Conservation (phyloP, 2,888 invertebrate genomes). For the Dorcus hopei region DNA sequence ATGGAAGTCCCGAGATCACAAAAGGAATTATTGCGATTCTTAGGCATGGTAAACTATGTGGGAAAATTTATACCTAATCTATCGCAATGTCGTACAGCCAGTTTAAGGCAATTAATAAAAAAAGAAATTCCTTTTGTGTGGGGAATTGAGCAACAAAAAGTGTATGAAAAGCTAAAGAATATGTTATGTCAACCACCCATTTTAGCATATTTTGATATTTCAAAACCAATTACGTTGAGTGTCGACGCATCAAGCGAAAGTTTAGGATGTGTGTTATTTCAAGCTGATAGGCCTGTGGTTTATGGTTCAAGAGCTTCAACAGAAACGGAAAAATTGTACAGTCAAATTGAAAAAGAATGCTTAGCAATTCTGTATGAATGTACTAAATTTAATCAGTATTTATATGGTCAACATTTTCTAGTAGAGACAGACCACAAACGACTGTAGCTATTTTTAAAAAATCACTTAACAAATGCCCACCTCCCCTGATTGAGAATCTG, state of each 20-base stretch:
- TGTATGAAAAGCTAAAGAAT: not conserved
- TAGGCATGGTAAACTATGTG: conserved; percentile 19
- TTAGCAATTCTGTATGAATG: not conserved
- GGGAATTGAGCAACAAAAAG: not conserved
- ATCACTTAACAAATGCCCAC: not conserved
- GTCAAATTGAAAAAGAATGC: not conserved
- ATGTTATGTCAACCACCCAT: not conserved
- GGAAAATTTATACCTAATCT: conserved; percentile 18
- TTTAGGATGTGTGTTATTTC: not conserved
- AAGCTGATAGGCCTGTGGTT: not conserved
- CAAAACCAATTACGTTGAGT: not conserved
- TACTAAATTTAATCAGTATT: not conserved
- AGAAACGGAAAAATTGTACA: not conserved
- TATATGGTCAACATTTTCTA: not conserved
- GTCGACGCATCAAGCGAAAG: not conserved
- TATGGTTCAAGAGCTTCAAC: not conserved
- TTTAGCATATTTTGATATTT: not conserved
- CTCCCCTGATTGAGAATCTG: not conserved
- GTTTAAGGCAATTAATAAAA: conserved; percentile 1
- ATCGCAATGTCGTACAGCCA: conserved; percentile 7
- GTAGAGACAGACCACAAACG: conserved; percentile 5
- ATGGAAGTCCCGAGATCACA: conserved; percentile 2
- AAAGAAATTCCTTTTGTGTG: not conserved
- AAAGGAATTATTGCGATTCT: conserved; percentile 12
- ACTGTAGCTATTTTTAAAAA: conserved; percentile 1